Percentiles rank a stretch among this genome's conserved stretches.
Conservation (phyloP, 2,888 invertebrate species). For the Drosophila fungiperda region DNA sequence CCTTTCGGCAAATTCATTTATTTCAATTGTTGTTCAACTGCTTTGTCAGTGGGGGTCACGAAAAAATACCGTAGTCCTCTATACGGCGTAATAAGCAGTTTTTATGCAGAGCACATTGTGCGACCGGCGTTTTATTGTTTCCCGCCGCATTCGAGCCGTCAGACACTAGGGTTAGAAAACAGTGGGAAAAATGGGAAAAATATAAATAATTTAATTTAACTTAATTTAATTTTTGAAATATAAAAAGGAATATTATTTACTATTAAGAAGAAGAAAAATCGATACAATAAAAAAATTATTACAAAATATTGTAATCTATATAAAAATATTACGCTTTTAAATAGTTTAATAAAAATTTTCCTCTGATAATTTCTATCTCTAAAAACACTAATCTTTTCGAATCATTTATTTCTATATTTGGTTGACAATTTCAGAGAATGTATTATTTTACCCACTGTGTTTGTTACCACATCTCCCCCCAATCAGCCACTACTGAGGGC, state of each 20-base stretch:
- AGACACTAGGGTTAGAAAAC: conserved; percentile 35
- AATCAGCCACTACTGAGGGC: conserved; percentile 33
- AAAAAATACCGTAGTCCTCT: conserved; percentile 49
- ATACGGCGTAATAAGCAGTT: conserved; percentile 74
- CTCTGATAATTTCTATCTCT: neutral
- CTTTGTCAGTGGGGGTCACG: conserved; percentile 29
- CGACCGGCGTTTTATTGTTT: conserved; percentile 70
- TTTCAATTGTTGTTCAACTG: conserved; percentile 73
- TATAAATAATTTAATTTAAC: too few relatives aligned
- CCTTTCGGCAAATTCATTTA: conserved; percentile 78
- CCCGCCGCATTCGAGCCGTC: conserved; percentile 55
- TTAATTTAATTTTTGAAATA: neutral
- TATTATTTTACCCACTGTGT: neutral
- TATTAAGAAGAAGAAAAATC: neutral
- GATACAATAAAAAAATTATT: neutral
- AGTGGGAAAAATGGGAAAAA: conserved; percentile 30
- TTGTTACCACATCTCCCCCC: neutral
- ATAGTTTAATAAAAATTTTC: neutral
- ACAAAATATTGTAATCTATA: neutral
- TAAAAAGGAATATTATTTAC: neutral
- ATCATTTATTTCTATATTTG: neutral
- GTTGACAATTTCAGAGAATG: neutral
- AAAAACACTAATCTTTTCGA: neutral
- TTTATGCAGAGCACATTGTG: conserved; percentile 71
- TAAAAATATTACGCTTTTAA: neutral